Evolutionary conservation across 2,113 vertebrate genomes (phyloP).

Genomic region (Pongo abelii): DNA sequence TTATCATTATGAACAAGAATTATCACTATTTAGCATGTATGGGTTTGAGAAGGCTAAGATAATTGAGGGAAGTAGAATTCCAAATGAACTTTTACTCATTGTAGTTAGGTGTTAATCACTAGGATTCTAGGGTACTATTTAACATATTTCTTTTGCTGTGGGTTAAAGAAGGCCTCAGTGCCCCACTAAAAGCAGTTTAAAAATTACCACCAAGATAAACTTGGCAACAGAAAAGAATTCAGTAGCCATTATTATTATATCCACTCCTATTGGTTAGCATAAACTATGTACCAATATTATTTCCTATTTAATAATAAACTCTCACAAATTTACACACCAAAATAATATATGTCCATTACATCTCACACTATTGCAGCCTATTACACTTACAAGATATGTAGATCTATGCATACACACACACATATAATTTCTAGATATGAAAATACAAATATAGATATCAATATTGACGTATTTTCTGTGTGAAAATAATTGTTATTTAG

Average conservation of each 20-base stretch:
- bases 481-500: neutral
- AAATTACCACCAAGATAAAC: neutral
- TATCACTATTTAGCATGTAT: neutral
- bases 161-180: neutral
- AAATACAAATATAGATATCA: neutral
- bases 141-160: neutral
- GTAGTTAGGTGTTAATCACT: neutral
- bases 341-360: neutral
- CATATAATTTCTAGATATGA: neutral
- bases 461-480: neutral
- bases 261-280: neutral
- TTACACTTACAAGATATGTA: neutral
- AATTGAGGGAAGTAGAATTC: neutral
- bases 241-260: neutral
- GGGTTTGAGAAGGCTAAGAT: neutral
- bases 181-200: neutral
- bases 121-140: conserved; percentile 19
- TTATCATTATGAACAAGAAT: conserved; percentile 31
- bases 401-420: neutral
- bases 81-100: conserved; percentile 22
- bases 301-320: neutral
- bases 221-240: neutral
- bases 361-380: neutral
- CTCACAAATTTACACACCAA: neutral
- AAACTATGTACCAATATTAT: neutral